phyloP scores from a whole-genome alignment of 2,797 vertebrate species.

The Strix occidentalis region DNA sequence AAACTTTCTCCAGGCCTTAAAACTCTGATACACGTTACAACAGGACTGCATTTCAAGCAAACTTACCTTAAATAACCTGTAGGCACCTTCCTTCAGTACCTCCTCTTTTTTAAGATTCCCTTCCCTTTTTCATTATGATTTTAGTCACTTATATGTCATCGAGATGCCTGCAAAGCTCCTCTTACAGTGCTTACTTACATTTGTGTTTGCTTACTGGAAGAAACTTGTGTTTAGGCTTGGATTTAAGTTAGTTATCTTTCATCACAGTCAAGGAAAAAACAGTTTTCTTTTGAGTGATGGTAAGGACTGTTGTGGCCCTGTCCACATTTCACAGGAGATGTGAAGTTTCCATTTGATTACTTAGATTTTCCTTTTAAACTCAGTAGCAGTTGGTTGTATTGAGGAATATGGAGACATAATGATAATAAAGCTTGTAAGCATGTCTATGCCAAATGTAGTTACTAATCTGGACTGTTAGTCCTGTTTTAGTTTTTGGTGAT shows the following conservation, averaged over 20 bases:
- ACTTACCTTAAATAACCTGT: background rate
- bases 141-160: background rate
- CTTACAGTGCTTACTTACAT: background rate
- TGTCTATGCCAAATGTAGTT: background rate
- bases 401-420: background rate
- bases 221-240: background rate
- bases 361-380: background rate
- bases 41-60: background rate
- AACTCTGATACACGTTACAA: background rate
- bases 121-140: background rate
- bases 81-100: background rate
- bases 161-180: background rate
- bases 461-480: background rate
- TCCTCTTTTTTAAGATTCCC: background rate
- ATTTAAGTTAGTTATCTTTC: background rate
- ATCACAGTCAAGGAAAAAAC: background rate
- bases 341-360: background rate
- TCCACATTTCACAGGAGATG: background rate
- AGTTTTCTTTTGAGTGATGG: background rate
- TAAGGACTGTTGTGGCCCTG: background rate
- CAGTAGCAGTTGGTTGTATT: background rate
- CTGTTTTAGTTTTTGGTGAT: background rate
- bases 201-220: background rate
- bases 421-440: background rate
- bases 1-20: background rate